Evolutionary conservation across 2,113 vertebrate genomes (phyloP), one percentile per base, ranked within the genome.

Genomic region (Alces alces): DNA sequence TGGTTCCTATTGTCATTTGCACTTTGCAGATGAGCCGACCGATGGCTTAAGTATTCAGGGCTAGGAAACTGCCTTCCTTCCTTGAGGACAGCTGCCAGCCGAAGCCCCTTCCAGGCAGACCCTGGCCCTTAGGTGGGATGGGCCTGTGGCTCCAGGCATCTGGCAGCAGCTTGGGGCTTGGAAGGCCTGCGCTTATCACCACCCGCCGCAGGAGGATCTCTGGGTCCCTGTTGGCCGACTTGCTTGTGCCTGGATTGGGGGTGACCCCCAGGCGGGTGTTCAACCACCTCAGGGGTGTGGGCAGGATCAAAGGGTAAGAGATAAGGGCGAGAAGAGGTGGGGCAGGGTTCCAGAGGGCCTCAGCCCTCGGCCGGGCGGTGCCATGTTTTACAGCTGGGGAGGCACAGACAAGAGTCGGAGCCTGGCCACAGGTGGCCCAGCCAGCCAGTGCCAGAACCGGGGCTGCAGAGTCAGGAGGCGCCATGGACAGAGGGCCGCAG

Each of bases 161-260:
- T 60, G 33, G 47, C 66, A 70, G 86, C 4, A 3, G 43, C 86
- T 94, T 86, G 36, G 86, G 84, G 17, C 70, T 95, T 47, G 30
- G n/a, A 82, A 57, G 66, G 66, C 91, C 93, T 91, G n/a, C 16
- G 16, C 33, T 95, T 97, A 97, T 97, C 97, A 61, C 28, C 25
- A 84, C 25, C 25, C 17, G 45, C 43, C 15, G 13, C 90, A 89
- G 90, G 39, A 95, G 39, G 52, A 16, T 64, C 17, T 94, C 76
- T 11, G 28, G 54, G 55, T 85, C 39, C 58, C 54, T 55, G 2
- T 30, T 13, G 47, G 79, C 60, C 30, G 39, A 57, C 58, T 27
- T 78, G 28, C 54, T 54, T 13, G 1, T 82, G 39, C 60, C 85
- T 80, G 89, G 80, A 57, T 52, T 50, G 57, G 23, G 70, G 52